Percentiles rank a stretch among this genome's conserved stretches.
phyloP scores from a whole-genome alignment of 2,797 vertebrate genomes.

The Heterohyrax brucei region DNA sequence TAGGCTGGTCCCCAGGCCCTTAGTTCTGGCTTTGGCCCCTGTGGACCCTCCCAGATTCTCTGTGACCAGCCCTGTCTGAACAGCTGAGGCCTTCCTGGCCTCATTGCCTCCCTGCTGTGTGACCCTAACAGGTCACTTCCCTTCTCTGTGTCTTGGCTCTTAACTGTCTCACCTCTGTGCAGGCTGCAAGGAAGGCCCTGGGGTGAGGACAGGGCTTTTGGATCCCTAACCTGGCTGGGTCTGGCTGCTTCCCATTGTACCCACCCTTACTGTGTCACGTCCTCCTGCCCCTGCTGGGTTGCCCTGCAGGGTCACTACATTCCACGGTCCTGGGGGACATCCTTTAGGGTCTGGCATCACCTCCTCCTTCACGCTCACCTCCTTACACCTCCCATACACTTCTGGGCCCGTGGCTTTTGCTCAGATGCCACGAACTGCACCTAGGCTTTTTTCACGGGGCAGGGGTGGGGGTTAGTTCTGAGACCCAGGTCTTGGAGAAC shows the following conservation, averaged over 20 bases:
- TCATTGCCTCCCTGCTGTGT: neutral
- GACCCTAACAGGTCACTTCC: neutral
- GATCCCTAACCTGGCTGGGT: too few species aligned
- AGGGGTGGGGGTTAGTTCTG: neutral
- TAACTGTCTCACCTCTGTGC: neutral
- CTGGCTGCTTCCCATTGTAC: too few species aligned
- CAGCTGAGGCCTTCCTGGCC: neutral
- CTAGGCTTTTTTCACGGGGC: neutral
- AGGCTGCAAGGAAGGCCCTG: neutral
- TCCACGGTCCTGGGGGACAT: too few species aligned
- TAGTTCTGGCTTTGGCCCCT: neutral
- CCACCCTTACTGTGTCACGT: too few species aligned
- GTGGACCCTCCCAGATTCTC: neutral
- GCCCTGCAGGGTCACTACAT: too few species aligned
- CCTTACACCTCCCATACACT: too few species aligned
- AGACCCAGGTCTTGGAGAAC: neutral
- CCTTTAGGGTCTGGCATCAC: too few species aligned
- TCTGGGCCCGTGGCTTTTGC: neutral
- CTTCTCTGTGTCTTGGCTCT: neutral
- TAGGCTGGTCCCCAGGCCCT: neutral
- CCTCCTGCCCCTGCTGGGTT: too few species aligned
- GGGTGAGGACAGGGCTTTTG: neutral
- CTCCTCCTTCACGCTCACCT: too few species aligned
- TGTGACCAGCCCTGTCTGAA: neutral
- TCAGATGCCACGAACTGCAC: neutral